phyloP scores from a whole-genome alignment of 2,113 vertebrate species.

The Tetrax tetrax region DNA sequence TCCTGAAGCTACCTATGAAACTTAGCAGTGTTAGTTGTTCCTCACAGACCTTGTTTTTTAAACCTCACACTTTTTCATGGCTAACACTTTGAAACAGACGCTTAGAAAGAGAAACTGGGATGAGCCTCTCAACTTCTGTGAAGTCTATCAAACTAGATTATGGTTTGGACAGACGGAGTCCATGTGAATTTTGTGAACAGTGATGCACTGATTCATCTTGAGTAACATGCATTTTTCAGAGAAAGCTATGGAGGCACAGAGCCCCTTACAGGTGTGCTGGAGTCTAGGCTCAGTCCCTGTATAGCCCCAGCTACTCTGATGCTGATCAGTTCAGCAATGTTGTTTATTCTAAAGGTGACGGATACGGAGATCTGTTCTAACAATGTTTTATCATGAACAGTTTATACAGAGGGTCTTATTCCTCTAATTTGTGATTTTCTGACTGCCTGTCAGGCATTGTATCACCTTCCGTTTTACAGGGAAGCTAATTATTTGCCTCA shows the following conservation, averaged over 20 bases:
- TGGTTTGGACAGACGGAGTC: not conserved
- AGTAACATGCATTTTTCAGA: not conserved
- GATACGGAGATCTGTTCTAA: not conserved
- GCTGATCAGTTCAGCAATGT: not conserved
- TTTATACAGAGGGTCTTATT: not conserved
- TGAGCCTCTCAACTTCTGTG: not conserved
- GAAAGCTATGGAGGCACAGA: not conserved
- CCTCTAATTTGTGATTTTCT: not conserved
- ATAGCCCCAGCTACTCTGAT: not conserved
- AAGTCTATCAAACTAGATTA: not conserved
- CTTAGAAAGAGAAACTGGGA: not conserved
- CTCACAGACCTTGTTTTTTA: not conserved
- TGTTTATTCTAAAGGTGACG: not conserved
- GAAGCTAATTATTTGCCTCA: not conserved
- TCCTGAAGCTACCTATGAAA: not conserved
- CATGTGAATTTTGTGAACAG: not conserved
- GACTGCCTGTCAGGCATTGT: not conserved
- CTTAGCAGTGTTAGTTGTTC: not conserved
- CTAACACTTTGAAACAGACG: not conserved
- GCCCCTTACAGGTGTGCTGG: not conserved
- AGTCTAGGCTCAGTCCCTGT: not conserved
- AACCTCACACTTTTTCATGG: not conserved
- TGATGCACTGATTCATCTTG: not conserved
- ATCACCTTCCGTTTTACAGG: not conserved
- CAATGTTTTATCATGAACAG: not conserved